Base-by-base conservation (phyloP, 1,140 invertebrate species). In the Bombyx mori region DNA sequence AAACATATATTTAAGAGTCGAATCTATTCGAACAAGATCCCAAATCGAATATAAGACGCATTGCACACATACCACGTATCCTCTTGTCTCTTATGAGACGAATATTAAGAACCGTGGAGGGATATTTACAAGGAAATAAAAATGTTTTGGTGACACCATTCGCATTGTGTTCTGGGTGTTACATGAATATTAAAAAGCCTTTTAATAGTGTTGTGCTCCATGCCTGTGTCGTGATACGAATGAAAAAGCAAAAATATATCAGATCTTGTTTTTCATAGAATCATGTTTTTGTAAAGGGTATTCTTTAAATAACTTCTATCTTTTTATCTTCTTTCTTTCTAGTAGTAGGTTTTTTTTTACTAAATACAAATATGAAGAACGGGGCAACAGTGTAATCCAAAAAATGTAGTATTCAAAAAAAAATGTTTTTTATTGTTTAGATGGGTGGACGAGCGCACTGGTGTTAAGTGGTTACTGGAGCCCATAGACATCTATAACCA, bases 71-170 rank as follows among this genome's bases (percentile, higher is more conserved):
- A 69, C 69, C 75, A 71, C 63, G 66, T 70, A 62, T 60, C 65
- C 46, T 66, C 60, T 68, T 63, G 62, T 72, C 71, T 73, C 68
- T 69, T 77, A 80, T 71, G 75, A 75, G 71, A 73, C 67, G 73
- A 79, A 79, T 81, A 81, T 79, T 79, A 83, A 81, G 70, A 75
- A 62, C 56, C 67, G 45, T 12, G 26, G 26, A 54, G 60, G 63
- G 69, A 70, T 73, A 81, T 77, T 78, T 81, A 81, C 77, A 78
- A 73, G 72, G 64, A 65, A 77, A 81, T 82, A 83, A 83, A 79
- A 83, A 78, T 81, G 69, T 80, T 77, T 74, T 79, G 71, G 75
- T 76, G 77, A 70, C 69, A 73, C 68, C 73, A 68, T 76, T 76
- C 73, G 76, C 75, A 77, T 75, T 69, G 66, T 69, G 54, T 58